Evolutionary conservation across 2,797 vertebrate species (phyloP).

Genomic region (Cossypha heuglini): DNA sequence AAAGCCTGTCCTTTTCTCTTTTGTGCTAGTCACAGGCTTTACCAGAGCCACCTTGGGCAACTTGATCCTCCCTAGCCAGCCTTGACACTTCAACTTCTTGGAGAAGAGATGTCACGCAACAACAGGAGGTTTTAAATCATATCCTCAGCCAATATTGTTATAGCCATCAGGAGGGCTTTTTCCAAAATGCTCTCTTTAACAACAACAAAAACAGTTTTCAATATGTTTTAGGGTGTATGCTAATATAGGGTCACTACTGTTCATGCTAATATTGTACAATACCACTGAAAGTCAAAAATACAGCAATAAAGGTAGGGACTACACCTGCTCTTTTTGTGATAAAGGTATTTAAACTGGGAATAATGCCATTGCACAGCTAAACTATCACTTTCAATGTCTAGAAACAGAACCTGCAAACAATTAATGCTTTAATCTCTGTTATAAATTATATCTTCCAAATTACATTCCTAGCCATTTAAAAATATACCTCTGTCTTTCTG

Average conservation of each 20-base stretch:
- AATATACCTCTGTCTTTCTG: slow-evolving; percentile 37
- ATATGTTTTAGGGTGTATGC: neutral
- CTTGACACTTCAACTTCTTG: neutral
- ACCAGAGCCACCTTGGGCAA: neutral
- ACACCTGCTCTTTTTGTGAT: neutral
- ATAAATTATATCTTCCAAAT: neutral
- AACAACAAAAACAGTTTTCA: neutral
- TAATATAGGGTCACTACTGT: neutral
- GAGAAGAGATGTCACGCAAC: neutral
- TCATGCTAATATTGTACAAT: neutral
- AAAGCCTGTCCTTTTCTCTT: neutral
- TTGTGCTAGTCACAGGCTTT: neutral
- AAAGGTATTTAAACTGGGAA: neutral
- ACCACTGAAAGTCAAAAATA: neutral
- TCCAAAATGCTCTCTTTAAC: neutral
- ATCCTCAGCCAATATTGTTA: neutral
- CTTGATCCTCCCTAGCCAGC: neutral
- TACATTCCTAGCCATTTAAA: slow-evolving; percentile 15
- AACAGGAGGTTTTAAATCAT: neutral
- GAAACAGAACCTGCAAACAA: neutral
- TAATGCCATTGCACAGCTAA: neutral
- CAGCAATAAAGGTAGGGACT: neutral
- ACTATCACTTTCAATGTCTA: neutral
- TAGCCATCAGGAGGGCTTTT: neutral
- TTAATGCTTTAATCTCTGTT: neutral